Evolutionary conservation across 2,888 invertebrate species (phyloP), one percentile per base, ranked within the genome.

Genomic region (Oeneis ivallda): DNA sequence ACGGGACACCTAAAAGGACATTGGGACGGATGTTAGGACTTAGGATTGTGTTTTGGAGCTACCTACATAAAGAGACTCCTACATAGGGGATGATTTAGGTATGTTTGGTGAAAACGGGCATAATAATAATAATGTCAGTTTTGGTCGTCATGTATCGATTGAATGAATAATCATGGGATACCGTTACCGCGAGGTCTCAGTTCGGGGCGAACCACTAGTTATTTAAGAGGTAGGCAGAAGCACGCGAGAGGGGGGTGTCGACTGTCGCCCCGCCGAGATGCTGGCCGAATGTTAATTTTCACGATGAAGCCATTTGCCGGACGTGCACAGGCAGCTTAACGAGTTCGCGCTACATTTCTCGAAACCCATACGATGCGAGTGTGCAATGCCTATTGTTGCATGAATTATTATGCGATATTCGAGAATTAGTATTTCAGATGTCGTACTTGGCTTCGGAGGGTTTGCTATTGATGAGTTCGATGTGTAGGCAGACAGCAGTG

Each of bases 251-350:
- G 72, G 71, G 69, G 69, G 68, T 65, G 69, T 62, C 68, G 70
- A n/a, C 13, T 9, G 26, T 34, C 56, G 41, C 41, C 53, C 67
- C 71, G 73, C 69, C 68, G 69, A 78, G 85, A 85, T 85, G 88
- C 86, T 84, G 83, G 70, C 79, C 84, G 89, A 88, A 90, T 90
- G 84, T 88, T 88, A 89, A 90, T 90, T 85, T 86, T 76, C 82
- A 85, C 89, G 83, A 89, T 89, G 87, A 86, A 88, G 88, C 85
- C 87, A 89, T 90, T 85, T 78, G 79, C 76, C 74, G 83, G 76
- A 89, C 89, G 90, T 89, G 89, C 81, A 74, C 70, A 75, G 87
- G 72, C 77, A 76, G 71, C 80, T 73, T 82, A 88, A 89, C 82
- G 85, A 89, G 78, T 79, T 71, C 72, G 72, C 77, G 76, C 77